Conservation (phyloP, 1,140 invertebrate genomes). For the Lysiphlebus fabarum region DNA sequence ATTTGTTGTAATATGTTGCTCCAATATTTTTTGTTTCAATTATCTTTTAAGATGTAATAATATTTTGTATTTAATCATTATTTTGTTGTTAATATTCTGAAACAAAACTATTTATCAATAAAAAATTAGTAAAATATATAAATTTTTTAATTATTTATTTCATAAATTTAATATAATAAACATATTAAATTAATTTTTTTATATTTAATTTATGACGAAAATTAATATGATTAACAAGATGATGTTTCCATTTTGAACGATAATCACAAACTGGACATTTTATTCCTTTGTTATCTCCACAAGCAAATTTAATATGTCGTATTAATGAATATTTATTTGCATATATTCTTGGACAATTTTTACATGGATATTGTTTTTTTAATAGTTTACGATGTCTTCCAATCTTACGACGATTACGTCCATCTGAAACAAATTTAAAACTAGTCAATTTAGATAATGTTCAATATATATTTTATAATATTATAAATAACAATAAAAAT, state of each 20-base stretch:
- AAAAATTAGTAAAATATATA: constrained; percentile 8
- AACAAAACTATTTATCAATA: not conserved
- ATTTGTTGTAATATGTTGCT: too few species aligned
- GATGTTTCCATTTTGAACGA: constrained; percentile 48
- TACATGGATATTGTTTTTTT: not conserved
- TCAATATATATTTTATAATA: too few species aligned
- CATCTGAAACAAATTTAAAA: constrained; percentile 41
- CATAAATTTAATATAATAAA: too few species aligned
- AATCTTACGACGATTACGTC: too few species aligned
- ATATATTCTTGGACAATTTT: constrained; percentile 24
- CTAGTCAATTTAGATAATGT: constrained; percentile 18
- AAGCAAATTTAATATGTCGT: constrained; percentile 62
- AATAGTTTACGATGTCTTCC: too few species aligned
- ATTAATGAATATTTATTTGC: constrained; percentile 53
- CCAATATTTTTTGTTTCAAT: too few species aligned
- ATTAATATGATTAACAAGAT: constrained; percentile 3
- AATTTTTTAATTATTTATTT: too few species aligned
- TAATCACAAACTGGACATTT: constrained; percentile 59
- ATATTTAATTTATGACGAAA: constrained; percentile 25
- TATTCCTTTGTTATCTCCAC: constrained; percentile 61
- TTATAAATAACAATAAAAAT: too few species aligned
- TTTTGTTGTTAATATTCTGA: not conserved
- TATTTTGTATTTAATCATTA: too few species aligned
- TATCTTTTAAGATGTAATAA: too few species aligned
- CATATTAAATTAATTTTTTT: too few species aligned